Base-by-base conservation (phyloP, 2,113 vertebrate species). In the Seriola quinqueradiata region DNA sequence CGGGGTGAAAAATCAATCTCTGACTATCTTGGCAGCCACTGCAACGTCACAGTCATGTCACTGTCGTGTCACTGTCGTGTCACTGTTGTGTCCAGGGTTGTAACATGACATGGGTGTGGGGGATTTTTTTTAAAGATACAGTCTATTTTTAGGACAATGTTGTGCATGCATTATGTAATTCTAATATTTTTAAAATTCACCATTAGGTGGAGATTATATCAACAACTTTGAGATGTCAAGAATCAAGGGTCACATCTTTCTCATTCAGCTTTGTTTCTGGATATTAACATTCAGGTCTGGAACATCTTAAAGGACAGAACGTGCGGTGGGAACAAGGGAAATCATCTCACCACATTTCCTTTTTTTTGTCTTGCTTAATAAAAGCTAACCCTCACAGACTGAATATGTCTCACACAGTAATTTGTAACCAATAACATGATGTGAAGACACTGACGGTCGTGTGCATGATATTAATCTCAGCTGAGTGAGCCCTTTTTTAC, bases 91-190 rank as follows among this genome's bases (percentile, higher is more conserved):
- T 64, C 36, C 54, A 10, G 13, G 40, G 38, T 40, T 57, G 57
- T 50, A 21, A 38, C 55, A 34, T 52, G 80, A 75, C 71, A 38
- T 63, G 28, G 14, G 44, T 25, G 28, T 36, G 19, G 16, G 32
- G 52, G 54, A 58, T 23, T 67, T 70, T n/a, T 63, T 70, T 79
- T 48, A 75, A 69, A 81, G 68, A 68, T 2, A n/a, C 69, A 69
- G 14, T 13, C 32, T 44, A 3, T 69, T 70, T 66, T 67, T 25
- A 38, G 32, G 34, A 61, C 14, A 17, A 36, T 0, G 10, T 4
- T 58, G 17, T 73, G 38, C 0, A 1, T 55, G 32, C 48, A 50
- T 77, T 76, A 83, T 70, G 19, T 68, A 48, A 80, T 46, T 70
- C 1, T 13, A 65, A 23, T 55, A n/a, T 76, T 36, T 59, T 1